Base-by-base conservation (phyloP, 2,888 invertebrate genomes). In the Allophyes oxyacanthae region DNA sequence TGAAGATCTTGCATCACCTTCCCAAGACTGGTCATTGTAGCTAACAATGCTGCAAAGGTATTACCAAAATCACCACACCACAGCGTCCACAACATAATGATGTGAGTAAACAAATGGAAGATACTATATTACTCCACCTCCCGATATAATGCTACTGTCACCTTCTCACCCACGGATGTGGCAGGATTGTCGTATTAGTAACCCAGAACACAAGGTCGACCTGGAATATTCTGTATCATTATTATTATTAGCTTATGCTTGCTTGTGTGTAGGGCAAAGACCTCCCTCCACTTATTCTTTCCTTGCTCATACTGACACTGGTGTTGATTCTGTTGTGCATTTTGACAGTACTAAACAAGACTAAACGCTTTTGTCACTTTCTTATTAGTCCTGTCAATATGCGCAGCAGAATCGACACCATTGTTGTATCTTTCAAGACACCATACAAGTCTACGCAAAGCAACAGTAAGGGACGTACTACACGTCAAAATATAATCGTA, bases 181-280 rank as follows among this genome's bases (percentile, higher is more conserved):
- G 41, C 33, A 63, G 14, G 15, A 45, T 42, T 38, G 56, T 49
- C 56, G 48, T 49, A 63, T 41, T 32, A 42, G 42, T 41, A 52
- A 26, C 37, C 20, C 20, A 20, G 30, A n/a, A 26, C 0, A 28
- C 64, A 64, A 45, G 64, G 56, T 56, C 56, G 28, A 11, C 6
- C 51, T 56, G 41, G 49, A 63, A 43, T 40, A 52, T 45, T 26
- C 26, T 6, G 30, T 37, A 48, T 63, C 26, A 32, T 34, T 6
- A 40, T 45, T 57, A 56, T 49, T 52, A 42, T 45, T 63, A 36
- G 20, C 20, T 34, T 6, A 34, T 3, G 9, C 20, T 42, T 33
- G 10, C 25, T 42, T 46, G 37, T 40, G 37, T 40, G 30, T 38
- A 65, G 50, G 55, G 30, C 51, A 65, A 67, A 62, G 15, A 68